phyloP scores from a whole-genome alignment of 2,888 invertebrate species.

The Ctena decussata region DNA sequence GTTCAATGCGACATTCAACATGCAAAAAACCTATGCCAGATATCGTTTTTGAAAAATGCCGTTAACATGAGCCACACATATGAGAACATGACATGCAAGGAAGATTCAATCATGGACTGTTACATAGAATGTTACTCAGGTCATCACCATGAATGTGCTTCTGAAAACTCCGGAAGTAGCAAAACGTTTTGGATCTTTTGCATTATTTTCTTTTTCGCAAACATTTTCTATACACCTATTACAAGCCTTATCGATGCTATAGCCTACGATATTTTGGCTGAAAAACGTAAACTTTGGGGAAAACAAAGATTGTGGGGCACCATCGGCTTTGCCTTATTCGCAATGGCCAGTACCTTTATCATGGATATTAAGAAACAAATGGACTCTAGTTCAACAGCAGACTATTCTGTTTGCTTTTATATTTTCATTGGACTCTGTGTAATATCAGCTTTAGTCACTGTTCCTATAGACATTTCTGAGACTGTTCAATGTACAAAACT shows the following conservation, averaged over 20 bases:
- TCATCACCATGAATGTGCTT: neutral
- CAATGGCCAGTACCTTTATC: slow-evolving; percentile 80
- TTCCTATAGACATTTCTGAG: slow-evolving; percentile 72
- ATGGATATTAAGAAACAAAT: slow-evolving; percentile 72
- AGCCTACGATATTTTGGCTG: slow-evolving; percentile 94
- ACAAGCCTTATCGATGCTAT: slow-evolving; percentile 96
- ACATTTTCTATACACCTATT: slow-evolving; percentile 94
- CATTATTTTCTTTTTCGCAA: slow-evolving; percentile 92
- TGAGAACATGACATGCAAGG: neutral
- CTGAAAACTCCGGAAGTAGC: slow-evolving; percentile 14
- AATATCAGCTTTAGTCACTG: slow-evolving; percentile 91
- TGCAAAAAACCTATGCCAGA: neutral
- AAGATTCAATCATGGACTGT: slow-evolving; percentile 70
- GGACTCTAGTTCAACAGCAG: slow-evolving; percentile 31
- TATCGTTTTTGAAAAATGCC: neutral
- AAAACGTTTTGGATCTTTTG: slow-evolving; percentile 93
- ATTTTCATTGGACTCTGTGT: slow-evolving; percentile 90
- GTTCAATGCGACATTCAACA: neutral
- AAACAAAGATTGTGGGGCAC: slow-evolving; percentile 96
- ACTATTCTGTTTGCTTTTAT: slow-evolving; percentile 80
- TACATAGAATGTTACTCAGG: slow-evolving; percentile 60
- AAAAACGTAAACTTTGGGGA: slow-evolving; percentile 90
- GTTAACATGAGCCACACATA: neutral
- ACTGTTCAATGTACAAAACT: slow-evolving; percentile 86
- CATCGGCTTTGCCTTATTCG: slow-evolving; percentile 91